A percentile compares a stretch with the other conserved stretches of the same genome.
Conservation (phyloP, 2,113 vertebrate species). For the Drymodes brunneopygia region DNA sequence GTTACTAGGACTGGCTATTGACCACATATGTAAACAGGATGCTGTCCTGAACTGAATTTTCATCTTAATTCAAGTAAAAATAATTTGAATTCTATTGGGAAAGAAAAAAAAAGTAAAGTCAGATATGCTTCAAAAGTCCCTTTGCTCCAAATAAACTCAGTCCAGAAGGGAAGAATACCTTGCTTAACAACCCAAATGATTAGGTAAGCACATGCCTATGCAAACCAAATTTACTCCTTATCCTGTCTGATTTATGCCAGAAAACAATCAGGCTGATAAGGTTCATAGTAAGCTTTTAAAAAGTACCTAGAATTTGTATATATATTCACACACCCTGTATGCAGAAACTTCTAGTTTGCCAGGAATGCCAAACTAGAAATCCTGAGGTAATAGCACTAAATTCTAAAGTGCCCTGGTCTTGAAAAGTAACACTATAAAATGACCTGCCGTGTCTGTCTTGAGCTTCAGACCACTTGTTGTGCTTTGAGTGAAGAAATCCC, state of each 20-base stretch:
- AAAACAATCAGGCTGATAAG: not conserved
- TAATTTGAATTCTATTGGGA: not conserved
- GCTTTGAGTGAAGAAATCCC: not conserved
- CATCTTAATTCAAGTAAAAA: not conserved
- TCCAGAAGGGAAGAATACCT: not conserved
- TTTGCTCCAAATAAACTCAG: not conserved
- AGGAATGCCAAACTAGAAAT: not conserved
- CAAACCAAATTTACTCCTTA: not conserved
- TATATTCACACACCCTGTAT: accelerated
- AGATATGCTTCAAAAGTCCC: not conserved
- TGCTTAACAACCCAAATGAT: not conserved
- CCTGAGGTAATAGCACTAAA: not conserved
- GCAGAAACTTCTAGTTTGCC: not conserved
- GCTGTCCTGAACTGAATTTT: not conserved
- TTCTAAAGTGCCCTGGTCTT: not conserved
- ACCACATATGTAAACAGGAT: not conserved
- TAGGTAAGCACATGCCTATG: not conserved
- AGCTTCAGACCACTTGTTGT: not conserved
- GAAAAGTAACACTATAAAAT: not conserved
- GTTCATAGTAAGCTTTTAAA: not conserved
- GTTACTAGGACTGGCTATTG: not conserved
- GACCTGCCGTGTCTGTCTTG: not conserved
- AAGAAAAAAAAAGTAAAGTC: not conserved
- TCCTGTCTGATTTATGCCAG: not conserved
- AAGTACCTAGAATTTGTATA: not conserved